phyloP scores from a whole-genome alignment of 2,113 vertebrate genomes.

The Ictalurus punctatus region DNA sequence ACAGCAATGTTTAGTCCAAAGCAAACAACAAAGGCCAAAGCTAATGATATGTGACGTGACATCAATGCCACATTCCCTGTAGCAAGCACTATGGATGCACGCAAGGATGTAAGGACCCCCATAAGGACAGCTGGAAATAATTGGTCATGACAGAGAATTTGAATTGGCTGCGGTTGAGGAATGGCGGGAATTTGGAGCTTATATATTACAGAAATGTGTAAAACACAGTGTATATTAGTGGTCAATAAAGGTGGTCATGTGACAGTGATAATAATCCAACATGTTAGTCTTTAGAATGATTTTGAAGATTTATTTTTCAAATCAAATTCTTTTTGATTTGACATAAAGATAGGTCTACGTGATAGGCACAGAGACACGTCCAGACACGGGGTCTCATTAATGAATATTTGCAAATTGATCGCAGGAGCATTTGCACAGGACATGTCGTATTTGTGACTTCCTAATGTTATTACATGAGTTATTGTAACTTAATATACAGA shows the following conservation, averaged over 20 bases:
- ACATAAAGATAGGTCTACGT: not conserved
- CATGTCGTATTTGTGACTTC: not conserved
- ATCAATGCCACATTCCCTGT: conserved; percentile 63
- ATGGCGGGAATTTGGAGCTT: conserved; percentile 13
- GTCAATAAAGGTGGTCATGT: not conserved
- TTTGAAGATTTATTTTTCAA: not conserved
- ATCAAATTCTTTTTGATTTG: too few species aligned
- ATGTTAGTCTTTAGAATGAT: not conserved
- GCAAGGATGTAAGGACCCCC: conserved; percentile 59
- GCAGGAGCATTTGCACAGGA: not conserved
- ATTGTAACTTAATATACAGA: not conserved
- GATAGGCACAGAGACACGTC: not conserved
- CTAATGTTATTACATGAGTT: not conserved
- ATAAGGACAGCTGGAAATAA: conserved; percentile 62
- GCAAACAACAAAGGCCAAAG: conserved; percentile 14
- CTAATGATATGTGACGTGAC: not conserved
- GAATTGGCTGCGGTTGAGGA: conserved; percentile 38
- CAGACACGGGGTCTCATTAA: not conserved
- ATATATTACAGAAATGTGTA: not conserved
- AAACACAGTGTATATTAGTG: too few species aligned
- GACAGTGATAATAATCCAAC: not conserved
- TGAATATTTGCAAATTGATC: not conserved
- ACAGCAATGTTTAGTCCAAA: conserved; percentile 15
- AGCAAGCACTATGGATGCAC: conserved; percentile 65
- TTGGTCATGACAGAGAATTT: conserved; percentile 53